Evolutionary conservation across 1,140 invertebrate species (phyloP), one percentile per base, ranked within the genome.

Genomic region (Bombus picipes): DNA sequence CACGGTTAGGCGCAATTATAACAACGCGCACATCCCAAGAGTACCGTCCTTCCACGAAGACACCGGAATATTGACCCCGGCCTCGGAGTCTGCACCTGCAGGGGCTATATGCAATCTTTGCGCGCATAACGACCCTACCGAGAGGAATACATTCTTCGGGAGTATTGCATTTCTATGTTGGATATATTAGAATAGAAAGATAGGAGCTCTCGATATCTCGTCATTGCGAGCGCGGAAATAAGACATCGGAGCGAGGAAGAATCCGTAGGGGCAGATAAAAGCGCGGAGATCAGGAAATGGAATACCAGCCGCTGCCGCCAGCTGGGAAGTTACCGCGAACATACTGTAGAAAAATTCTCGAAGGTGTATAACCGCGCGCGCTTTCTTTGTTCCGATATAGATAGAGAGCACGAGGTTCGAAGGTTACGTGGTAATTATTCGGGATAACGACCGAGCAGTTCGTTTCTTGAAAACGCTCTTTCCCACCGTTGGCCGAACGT

Each of bases 371-470:
- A 85, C 86, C 75, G 77, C 76, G 81, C 47, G 53, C 13, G 28
- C 22, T 39, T 25, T 92, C 88, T 92, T 92, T 91, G 88, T 89
- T 92, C 88, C 88, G 88, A 91, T 91, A 92, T 72, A 88, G 81
- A n/a, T 13, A 39, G 75, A 88, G 83, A 86, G 77, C 62, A 83
- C 73, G 85, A 87, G 88, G 90, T 92, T 92, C 89, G 90, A 91
- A 91, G 83, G 85, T 92, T 92, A 89, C 73, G 83, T 88, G 87
- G 86, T 91, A 91, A 92, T 92, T 92, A 89, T 92, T 89, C 86
- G 81, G 87, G 86, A 86, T 91, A 91, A 91, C 85, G 86, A 91
- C 89, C 84, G 80, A 72, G 85, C 86, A 84, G 72, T 65, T n/a
- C 37, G 28, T 80, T 80, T 80, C 66, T 80, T n/a, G 78, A 66